A percentile compares a stretch with the other conserved stretches of the same genome.
phyloP scores from a whole-genome alignment of 2,113 vertebrate species.

The Mastomys coucha region DNA sequence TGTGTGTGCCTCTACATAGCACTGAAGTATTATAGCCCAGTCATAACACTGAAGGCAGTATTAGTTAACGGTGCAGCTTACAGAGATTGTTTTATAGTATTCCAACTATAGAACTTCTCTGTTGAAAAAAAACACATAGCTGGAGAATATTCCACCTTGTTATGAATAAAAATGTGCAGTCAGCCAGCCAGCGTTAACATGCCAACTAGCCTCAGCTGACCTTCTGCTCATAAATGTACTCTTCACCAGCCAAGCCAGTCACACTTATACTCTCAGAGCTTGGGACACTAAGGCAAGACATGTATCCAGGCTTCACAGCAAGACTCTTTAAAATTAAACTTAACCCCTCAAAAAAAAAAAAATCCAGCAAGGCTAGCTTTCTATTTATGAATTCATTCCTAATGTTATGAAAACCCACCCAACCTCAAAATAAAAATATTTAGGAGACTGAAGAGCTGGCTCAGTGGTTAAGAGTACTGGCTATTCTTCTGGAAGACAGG shows the following conservation, averaged over 20 bases:
- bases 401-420: slow-evolving; percentile 13
- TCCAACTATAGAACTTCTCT: slow-evolving; percentile 2
- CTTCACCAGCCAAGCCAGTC: not conserved
- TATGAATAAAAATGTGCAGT: slow-evolving; percentile 38
- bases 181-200: not conserved
- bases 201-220: not conserved
- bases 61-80: not conserved
- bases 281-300: no score
- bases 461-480: not conserved
- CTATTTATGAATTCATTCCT: not conserved
- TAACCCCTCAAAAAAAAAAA: not conserved
- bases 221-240: not conserved
- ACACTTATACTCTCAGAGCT: no score
- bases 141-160: not conserved
- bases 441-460: not conserved
- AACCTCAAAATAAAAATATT: slow-evolving; percentile 51
- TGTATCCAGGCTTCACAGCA: not conserved
- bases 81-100: slow-evolving; percentile 32
- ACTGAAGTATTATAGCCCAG: not conserved
- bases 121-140: not conserved
- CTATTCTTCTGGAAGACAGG: not conserved
- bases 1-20: not conserved
- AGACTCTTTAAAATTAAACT: not conserved
- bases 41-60: slow-evolving; percentile 10
- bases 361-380: not conserved